phyloP scores from a whole-genome alignment of 2,113 vertebrate genomes.

The Campylorhamphus procurvoides region DNA sequence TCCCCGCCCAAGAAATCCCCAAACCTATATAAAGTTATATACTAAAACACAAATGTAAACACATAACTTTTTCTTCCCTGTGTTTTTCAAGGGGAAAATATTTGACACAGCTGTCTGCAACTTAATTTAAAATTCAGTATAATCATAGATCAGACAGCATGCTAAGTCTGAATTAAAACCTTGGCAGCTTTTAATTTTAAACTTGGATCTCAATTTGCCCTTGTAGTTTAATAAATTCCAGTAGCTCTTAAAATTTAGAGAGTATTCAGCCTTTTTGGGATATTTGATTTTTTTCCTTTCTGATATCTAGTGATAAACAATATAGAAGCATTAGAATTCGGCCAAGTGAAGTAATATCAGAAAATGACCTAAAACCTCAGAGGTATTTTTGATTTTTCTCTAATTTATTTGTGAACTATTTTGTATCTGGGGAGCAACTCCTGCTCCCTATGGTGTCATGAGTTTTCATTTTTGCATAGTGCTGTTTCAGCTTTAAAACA shows the following conservation, averaged over 20 bases:
- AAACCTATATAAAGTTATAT: neutral
- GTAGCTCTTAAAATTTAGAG: neutral
- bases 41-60: neutral
- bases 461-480: neutral
- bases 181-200: conserved; percentile 10
- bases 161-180: neutral
- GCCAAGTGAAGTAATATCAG: neutral
- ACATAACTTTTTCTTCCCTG: neutral
- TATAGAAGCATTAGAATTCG: neutral
- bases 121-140: neutral
- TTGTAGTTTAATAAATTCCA: neutral
- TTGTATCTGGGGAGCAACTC: neutral
- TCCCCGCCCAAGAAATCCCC: neutral
- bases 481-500: neutral
- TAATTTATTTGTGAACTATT: neutral
- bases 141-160: neutral
- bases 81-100: neutral
- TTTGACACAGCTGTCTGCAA: neutral
- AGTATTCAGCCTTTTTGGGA: neutral
- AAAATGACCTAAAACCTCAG: neutral
- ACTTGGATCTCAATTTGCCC: neutral
- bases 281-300: neutral
- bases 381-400: neutral
- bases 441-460: neutral
- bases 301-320: neutral